These are phyloP conservation scores for Kuschelorhynchus macadamiae DNA, from an alignment of 2,888 invertebrate genomes.

Conservation along the genomic window DNA sequence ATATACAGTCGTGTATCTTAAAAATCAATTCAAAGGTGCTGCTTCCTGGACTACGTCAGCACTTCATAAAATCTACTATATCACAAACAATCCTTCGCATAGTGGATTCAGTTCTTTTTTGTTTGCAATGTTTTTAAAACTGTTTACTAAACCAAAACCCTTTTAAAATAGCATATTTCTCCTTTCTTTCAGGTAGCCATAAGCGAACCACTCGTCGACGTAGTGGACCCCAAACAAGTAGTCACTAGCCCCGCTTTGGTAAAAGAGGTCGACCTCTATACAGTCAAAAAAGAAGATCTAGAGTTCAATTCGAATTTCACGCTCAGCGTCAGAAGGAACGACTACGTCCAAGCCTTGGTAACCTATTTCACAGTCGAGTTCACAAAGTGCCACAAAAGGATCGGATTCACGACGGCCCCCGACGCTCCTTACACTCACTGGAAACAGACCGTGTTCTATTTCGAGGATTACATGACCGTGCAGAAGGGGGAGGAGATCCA, in stretches of 20 bases:
- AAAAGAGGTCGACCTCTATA: constrained; percentile 98
- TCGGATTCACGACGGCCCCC: constrained; percentile 98
- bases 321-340: constrained; percentile 86
- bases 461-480: constrained; percentile 96
- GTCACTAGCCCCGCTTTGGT: constrained; percentile 95
- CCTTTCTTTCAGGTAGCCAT: constrained; percentile 85
- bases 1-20: no score
- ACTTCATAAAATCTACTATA: no score
- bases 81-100: no score
- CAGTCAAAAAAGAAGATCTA: constrained; percentile 95
- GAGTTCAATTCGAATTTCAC: constrained; percentile 92
- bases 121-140: constrained; percentile 1
- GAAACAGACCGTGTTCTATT: constrained; percentile 99
- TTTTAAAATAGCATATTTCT: no score
- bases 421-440: constrained; percentile 99
- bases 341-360: constrained; percentile 97
- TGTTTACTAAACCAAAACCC: neutral
- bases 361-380: constrained; percentile 99
- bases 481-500: constrained; percentile 95
- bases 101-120: no score
- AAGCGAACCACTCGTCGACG: constrained; percentile 97
- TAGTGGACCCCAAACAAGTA: constrained; percentile 98
- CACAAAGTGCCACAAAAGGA: constrained; percentile 98
- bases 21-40: no score
- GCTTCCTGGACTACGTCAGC: no score